Base-by-base conservation (phyloP, 2,888 invertebrate species). In the Gonocerus acuteangulatus region DNA sequence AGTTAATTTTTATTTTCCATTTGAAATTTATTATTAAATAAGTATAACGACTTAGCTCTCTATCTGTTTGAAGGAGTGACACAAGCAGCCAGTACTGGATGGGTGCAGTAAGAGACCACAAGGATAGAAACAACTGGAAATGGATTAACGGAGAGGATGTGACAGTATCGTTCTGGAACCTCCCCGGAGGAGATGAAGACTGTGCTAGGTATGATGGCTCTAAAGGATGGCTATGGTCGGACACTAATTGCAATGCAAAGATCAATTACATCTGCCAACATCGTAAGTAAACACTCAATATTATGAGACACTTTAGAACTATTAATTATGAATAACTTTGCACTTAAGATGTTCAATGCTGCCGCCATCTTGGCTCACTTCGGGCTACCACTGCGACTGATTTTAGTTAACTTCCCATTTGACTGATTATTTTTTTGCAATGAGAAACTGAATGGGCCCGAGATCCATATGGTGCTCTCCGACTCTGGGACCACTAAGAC, bases 191-290 rank as follows among this genome's bases (percentile, higher is more conserved):
- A 0, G 82, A 82, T 66, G 89, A 90, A 64, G 87, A 88, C 69
- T 94, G 94, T 72, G 89, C 92, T 1, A 78, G 91, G 54, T 94
- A 89, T 74, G 93, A 94, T 73, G 93, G 94, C 64, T 87, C 89
- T 70, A 91, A 90, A 73, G 93, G 93, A 22, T 94, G 94, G 93
- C 80, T 94, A 0, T 94, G 94, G 94, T 89, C 90, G 1, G 92
- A 92, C 72, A 92, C 92, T 19, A 88, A 91, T 72, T 94, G 94
- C 74, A 82, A 84, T 64, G 82, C 86, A 56, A 82, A 84, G 68
- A 78, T 92, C 67, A 92, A 93, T 76, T 94, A 86, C 76, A 93
- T 94, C 67, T 94, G 94, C 73, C 94, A 94, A 75, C 92, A 94
- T 76, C 89, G 89, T 89, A 79, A 86, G 88, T 85, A 60, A 27